Percentiles rank a stretch among this genome's conserved stretches.
Conservation (phyloP, 2,113 vertebrate genomes). For the Pongo abelii region DNA sequence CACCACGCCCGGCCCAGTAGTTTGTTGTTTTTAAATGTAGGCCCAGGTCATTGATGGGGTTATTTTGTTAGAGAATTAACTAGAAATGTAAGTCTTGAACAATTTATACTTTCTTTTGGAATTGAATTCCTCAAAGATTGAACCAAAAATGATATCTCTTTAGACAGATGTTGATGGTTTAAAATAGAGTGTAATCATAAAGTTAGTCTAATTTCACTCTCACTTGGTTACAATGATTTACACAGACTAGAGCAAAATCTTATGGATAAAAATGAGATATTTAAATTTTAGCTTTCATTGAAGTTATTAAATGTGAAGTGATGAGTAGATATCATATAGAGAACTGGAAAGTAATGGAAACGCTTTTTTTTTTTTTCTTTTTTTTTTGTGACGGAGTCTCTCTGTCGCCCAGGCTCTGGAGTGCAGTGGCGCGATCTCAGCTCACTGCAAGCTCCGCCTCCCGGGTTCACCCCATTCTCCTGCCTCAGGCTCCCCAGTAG, state of each 20-base stretch:
- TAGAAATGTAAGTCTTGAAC: not conserved
- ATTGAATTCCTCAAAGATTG: not conserved
- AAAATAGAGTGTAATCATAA: not conserved
- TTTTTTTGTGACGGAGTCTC: too few species aligned
- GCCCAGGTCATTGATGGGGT: not conserved
- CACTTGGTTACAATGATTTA: not conserved
- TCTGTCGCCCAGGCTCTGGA: too few species aligned
- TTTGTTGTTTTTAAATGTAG: constrained; percentile 8
- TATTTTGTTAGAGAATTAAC: constrained; percentile 35
- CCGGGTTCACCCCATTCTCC: too few species aligned
- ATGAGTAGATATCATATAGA: not conserved
- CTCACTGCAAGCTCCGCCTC: too few species aligned
- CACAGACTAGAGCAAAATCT: not conserved
- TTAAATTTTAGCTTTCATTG: not conserved
- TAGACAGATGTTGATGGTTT: not conserved
- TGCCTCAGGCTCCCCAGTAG: too few species aligned
- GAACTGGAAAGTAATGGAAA: not conserved
- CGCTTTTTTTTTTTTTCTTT: too few species aligned
- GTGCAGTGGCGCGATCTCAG: too few species aligned
- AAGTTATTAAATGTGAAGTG: not conserved
- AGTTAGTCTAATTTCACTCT: not conserved
- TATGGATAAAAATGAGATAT: not conserved
- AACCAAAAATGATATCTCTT: not conserved
- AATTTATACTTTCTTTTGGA: not conserved
- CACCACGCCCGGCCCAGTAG: too few species aligned